These are phyloP conservation scores for Drosophila carrolli DNA, from an alignment of 1,140 invertebrate genomes.

Conservation along the genomic window DNA sequence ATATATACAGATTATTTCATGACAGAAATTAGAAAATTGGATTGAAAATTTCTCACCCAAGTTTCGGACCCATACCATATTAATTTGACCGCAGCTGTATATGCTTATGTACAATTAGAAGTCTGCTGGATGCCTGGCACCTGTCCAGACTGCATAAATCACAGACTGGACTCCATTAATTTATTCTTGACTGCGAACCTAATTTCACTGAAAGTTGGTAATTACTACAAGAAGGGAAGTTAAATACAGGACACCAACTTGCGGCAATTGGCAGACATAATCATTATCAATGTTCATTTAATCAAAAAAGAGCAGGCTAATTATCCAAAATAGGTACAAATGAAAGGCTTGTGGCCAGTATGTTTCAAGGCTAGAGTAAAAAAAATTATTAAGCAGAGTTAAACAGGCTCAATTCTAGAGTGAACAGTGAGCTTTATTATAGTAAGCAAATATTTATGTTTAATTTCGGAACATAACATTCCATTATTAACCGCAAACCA, in stretches of 20 bases:
- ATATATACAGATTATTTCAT: too few relatives aligned
- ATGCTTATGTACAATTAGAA: constrained; percentile 28
- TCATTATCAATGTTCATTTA: constrained; percentile 20
- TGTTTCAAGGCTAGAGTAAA: too few relatives aligned
- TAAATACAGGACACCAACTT: constrained; percentile 3
- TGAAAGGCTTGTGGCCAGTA: too few relatives aligned
- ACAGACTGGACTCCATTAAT: constrained; percentile 49
- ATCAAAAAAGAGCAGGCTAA: constrained; percentile 4
- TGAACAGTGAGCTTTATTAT: background rate
- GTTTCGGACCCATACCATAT: background rate
- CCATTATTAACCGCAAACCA: background rate
- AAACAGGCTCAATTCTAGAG: too few relatives aligned
- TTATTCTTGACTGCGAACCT: constrained; percentile 37
- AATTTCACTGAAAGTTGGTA: constrained; percentile 50
- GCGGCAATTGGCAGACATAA: constrained; percentile 42
- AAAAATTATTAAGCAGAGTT: background rate
- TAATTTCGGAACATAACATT: constrained; percentile 18
- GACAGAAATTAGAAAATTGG: too few relatives aligned
- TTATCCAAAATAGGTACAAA: background rate
- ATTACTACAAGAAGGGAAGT: constrained; percentile 18
- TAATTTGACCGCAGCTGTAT: background rate
- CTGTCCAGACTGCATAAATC: constrained; percentile 59
- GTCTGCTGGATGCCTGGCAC: constrained; percentile 28
- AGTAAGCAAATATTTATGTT: constrained; percentile 20
- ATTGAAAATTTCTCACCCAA: too few relatives aligned